Percentiles rank a stretch among this genome's conserved stretches.
phyloP scores from a whole-genome alignment of 2,113 vertebrate genomes.

The Progne subis region DNA sequence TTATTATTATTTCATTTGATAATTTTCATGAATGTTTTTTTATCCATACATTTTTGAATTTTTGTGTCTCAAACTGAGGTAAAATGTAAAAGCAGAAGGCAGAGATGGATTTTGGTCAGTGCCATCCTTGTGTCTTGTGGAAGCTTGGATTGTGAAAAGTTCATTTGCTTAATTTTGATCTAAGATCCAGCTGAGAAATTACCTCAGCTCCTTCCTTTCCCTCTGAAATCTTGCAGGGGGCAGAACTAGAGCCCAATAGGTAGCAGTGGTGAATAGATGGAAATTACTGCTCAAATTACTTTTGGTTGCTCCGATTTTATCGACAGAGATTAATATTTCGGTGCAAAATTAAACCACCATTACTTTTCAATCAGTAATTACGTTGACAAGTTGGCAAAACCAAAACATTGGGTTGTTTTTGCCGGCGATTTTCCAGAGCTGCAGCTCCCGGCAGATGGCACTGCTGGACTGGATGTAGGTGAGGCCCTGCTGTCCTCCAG shows the following conservation, averaged over 20 bases:
- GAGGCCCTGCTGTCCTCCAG: background rate
- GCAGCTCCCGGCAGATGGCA: constrained; percentile 69
- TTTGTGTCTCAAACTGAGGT: background rate
- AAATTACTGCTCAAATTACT: background rate
- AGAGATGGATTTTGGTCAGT: background rate
- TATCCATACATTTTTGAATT: background rate
- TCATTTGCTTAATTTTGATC: background rate
- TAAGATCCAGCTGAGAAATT: background rate
- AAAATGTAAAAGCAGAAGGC: background rate
- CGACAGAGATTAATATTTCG: accelerated
- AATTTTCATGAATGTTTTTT: background rate
- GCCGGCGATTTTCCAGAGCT: background rate
- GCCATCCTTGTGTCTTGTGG: background rate
- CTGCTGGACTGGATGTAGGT: background rate
- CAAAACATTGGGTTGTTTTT: accelerated
- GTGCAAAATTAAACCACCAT: background rate
- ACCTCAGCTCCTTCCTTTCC: background rate
- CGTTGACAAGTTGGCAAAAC: background rate
- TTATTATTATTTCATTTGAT: background rate
- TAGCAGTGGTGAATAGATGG: background rate
- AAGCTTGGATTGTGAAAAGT: background rate
- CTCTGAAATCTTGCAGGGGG: background rate
- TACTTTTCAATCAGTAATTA: background rate
- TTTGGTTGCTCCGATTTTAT: background rate
- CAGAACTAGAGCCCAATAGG: background rate